Evolutionary conservation across 2,888 invertebrate species (phyloP), one percentile per base, ranked within the genome.

Genomic region (Dryadula phaetusa): DNA sequence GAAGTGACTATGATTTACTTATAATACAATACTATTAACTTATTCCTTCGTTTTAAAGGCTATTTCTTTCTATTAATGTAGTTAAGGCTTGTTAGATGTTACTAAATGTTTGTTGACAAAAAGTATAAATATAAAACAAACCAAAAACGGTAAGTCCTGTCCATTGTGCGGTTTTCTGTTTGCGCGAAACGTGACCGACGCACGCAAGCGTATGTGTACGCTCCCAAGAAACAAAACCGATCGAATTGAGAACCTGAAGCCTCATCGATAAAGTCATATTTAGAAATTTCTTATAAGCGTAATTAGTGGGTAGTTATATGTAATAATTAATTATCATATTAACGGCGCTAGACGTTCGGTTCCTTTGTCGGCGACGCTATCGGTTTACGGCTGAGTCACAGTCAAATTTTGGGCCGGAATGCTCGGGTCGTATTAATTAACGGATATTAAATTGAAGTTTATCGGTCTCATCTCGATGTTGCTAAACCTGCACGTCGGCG

Each of bases 381-480:
- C 86, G 82, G 81, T 85, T 85, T 86, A 87, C 83, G 82, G 83
- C 86, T 88, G 89, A 89, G 81, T 90, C 90, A 88, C 86, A 86
- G 84, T 84, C 87, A 81, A 86, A 87, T 87, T 85, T 86, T 87
- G 83, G 82, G 80, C 80, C 85, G 84, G 90, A 87, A 90, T 90
- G 85, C 86, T 86, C 83, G 87, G 84, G 83, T 86, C 84, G 90
- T 89, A 91, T 92, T 92, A 91, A 92, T 92, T 92, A 92, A 92
- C 91, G 88, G 86, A 90, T 90, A 90, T 92, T 88, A 90, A 90
- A 92, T 87, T 86, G 86, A 86, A 88, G 85, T 91, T 92, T 92
- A 92, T 91, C 92, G 87, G 81, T 78, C 82, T 80, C 85, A 92
- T 92, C 90, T 91, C 86, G 85, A 83, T 85, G 87, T 90, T 91